Percentiles rank a stretch among this genome's conserved stretches.
These are phyloP conservation scores for Elmis aenea DNA, from an alignment of 2,888 invertebrate genomes.

Conservation along the genomic window DNA sequence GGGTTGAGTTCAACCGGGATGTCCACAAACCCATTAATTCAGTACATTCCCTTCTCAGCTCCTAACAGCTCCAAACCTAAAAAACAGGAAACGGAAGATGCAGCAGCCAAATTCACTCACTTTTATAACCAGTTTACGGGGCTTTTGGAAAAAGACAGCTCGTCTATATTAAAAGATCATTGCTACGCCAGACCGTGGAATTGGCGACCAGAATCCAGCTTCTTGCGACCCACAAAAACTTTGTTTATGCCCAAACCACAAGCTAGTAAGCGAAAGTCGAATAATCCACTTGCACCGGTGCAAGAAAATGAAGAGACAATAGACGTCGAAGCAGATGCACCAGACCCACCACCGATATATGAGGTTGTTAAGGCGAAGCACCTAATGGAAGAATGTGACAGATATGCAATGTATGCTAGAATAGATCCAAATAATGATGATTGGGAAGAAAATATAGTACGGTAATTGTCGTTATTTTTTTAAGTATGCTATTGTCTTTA, in stretches of 20 bases:
- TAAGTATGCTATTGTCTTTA: no score
- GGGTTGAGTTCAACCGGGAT: no score
- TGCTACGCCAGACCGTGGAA: slow-evolving; percentile 68
- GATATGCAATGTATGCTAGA: slow-evolving; percentile 57
- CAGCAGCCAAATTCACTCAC: neutral
- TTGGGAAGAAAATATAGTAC: slow-evolving; percentile 66
- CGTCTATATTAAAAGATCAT: slow-evolving; percentile 58
- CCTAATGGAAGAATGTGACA: slow-evolving; percentile 69
- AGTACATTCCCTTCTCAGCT: no score
- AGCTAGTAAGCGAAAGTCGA: slow-evolving; percentile 24
- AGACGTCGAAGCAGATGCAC: slow-evolving; percentile 49
- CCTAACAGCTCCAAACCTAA: no score
- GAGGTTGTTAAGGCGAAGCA: slow-evolving; percentile 56
- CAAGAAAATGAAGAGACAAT: slow-evolving; percentile 39
- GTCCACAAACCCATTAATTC: no score
- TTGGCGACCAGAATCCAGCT: slow-evolving; percentile 59
- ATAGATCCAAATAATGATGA: slow-evolving; percentile 56
- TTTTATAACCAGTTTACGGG: slow-evolving; percentile 4
- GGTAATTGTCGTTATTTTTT: slow-evolving; percentile 52
- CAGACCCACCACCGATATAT: slow-evolving; percentile 48
- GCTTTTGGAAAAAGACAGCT: slow-evolving; percentile 15
- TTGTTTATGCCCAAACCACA: slow-evolving; percentile 45
- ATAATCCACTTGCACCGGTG: slow-evolving; percentile 27
- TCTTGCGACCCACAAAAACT: slow-evolving; percentile 55
- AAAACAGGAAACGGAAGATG: slow-evolving; percentile 3